Percentiles rank a stretch among this genome's conserved stretches.
phyloP scores from a whole-genome alignment of 2,888 invertebrate genomes.

The Tinea semifulvella region DNA sequence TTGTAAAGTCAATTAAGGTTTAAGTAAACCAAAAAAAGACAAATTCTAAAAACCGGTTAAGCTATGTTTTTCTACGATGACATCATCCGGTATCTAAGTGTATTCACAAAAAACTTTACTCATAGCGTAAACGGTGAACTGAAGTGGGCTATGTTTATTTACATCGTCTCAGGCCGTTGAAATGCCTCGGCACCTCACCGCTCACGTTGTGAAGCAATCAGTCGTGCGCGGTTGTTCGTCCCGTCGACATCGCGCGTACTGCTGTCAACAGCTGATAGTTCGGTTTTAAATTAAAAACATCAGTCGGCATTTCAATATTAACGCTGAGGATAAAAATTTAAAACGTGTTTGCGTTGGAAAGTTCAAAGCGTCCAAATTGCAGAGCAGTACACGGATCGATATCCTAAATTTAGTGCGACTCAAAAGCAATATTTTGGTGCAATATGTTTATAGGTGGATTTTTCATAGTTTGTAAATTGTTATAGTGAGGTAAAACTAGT shows the following conservation, averaged over 20 bases:
- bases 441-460: constrained; percentile 43
- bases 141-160: constrained; percentile 11
- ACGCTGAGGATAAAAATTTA: background rate
- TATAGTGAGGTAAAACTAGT: constrained; percentile 9
- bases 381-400: constrained; percentile 41
- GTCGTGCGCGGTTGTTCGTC: constrained; percentile 52
- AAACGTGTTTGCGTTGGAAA: background rate
- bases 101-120: constrained; percentile 1
- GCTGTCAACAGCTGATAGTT: constrained; percentile 47
- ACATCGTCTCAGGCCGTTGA: constrained; percentile 5
- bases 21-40: background rate
- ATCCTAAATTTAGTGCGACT: constrained; percentile 42
- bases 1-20: background rate
- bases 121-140: constrained; percentile 8
- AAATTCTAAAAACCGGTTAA: background rate
- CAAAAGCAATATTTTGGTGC: constrained; percentile 42
- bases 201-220: constrained; percentile 22
- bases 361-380: constrained; percentile 22
- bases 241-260: constrained; percentile 31
- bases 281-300: constrained; percentile 9
- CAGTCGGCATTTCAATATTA: constrained; percentile 8
- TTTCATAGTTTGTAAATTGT: constrained; percentile 18
- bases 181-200: constrained; percentile 6
- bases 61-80: constrained; percentile 8
- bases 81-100: constrained; percentile 4